Conservation (phyloP, 2,797 vertebrate species). For the Cetoscarus ocellatus region DNA sequence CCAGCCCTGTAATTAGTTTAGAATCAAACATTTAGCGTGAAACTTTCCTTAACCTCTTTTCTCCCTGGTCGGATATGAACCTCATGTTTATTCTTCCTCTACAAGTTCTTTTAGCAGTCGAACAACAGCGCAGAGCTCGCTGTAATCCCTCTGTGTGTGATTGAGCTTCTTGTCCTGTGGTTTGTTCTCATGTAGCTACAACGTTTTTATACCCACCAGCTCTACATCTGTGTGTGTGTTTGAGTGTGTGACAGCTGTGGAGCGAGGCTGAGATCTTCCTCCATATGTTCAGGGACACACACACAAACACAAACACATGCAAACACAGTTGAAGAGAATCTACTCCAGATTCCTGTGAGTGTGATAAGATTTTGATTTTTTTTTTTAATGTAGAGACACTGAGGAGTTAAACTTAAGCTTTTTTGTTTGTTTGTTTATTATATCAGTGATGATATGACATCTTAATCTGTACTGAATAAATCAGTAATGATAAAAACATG, state of each 20-base stretch:
- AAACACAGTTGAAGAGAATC: slow-evolving; percentile 46
- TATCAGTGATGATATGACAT: too few relatives aligned
- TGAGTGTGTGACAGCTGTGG: slow-evolving; percentile 82
- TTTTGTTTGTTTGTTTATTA: too few relatives aligned
- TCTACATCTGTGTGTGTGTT: slow-evolving; percentile 1
- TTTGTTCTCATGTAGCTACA: slow-evolving; percentile 4
- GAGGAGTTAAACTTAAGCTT: too few relatives aligned
- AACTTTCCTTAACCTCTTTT: too few relatives aligned
- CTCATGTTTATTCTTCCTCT: too few relatives aligned
- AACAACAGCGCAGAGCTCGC: not conserved
- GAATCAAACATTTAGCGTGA: too few relatives aligned
- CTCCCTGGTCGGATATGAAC: too few relatives aligned
- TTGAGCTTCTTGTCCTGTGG: not conserved
- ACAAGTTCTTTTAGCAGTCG: too few relatives aligned
- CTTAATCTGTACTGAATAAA: too few relatives aligned
- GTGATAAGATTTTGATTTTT: not conserved
- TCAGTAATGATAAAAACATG: too few relatives aligned
- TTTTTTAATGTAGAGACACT: too few relatives aligned
- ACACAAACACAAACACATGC: slow-evolving; percentile 2
- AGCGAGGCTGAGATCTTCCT: slow-evolving; percentile 81
- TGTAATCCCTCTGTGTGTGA: not conserved
- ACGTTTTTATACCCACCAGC: not conserved
- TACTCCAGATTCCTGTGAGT: not conserved
- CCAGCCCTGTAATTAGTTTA: too few relatives aligned
- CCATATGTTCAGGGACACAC: slow-evolving; percentile 76